phyloP scores from a whole-genome alignment of 2,797 vertebrate species.

The Bothrops alternatus region DNA sequence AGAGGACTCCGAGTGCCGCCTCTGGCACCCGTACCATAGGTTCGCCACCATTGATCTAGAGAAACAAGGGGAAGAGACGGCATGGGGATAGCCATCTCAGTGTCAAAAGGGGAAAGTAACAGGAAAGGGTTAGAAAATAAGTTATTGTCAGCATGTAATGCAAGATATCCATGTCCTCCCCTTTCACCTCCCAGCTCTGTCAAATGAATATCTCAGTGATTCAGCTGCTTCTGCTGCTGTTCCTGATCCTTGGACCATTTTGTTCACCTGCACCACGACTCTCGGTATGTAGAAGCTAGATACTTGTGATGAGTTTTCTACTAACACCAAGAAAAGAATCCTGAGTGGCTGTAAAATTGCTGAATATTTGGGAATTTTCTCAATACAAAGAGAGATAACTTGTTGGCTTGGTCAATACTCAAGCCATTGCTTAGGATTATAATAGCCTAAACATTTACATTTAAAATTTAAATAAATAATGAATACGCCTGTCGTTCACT shows the following conservation, averaged over 20 bases:
- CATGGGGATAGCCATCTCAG: neutral
- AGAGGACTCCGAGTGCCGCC: too few species aligned
- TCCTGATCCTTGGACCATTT: slow-evolving; percentile 64
- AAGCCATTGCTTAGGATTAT: neutral
- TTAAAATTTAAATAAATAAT: neutral
- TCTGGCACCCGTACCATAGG: too few species aligned
- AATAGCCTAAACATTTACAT: neutral
- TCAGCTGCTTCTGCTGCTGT: slow-evolving; percentile 59
- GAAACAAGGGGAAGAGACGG: neutral
- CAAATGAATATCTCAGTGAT: slow-evolving; percentile 49
- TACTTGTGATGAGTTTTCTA: neutral
- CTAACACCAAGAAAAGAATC: neutral
- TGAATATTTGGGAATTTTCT: neutral
- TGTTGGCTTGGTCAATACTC: neutral
- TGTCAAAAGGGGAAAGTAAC: neutral
- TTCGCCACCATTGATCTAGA: neutral
- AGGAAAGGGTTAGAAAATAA: neutral
- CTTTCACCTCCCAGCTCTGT: slow-evolving; percentile 41
- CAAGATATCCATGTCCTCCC: neutral
- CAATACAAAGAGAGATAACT: neutral
- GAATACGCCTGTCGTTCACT: neutral
- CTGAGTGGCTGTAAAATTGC: neutral
- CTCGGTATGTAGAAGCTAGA: slow-evolving; percentile 68
- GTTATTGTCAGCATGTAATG: neutral
- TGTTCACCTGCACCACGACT: slow-evolving; percentile 60